phyloP scores from a whole-genome alignment of 2,113 vertebrate genomes.

The Esox niger region DNA sequence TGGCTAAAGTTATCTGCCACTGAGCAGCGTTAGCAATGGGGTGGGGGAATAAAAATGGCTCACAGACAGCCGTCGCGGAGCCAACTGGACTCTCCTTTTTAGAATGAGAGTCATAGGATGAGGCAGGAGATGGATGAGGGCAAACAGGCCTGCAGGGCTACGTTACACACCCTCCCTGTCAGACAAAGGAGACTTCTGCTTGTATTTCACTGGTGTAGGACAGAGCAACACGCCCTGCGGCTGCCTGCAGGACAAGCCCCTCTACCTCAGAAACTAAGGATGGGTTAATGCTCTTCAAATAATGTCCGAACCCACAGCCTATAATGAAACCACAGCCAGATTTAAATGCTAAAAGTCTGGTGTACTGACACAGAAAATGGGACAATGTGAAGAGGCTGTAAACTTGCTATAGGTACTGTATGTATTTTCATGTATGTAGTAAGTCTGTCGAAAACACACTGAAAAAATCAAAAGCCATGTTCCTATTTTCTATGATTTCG shows the following conservation, averaged over 20 bases:
- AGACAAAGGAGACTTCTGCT: slow-evolving; percentile 9
- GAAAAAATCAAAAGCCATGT: too few relatives aligned
- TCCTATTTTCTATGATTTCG: too few relatives aligned
- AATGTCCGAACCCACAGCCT: not conserved
- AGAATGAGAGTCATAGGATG: not conserved
- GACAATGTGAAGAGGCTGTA: too few relatives aligned
- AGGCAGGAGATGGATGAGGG: not conserved
- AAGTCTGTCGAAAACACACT: too few relatives aligned
- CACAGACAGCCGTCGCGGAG: slow-evolving; percentile 34
- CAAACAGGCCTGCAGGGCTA: not conserved
- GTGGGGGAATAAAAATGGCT: slow-evolving; percentile 32
- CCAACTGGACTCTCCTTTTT: slow-evolving; percentile 32
- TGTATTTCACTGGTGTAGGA: not conserved
- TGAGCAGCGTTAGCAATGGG: slow-evolving; percentile 27
- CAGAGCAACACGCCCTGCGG: not conserved
- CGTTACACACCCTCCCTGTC: not conserved
- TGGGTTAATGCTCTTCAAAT: not conserved
- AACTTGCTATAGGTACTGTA: too few relatives aligned
- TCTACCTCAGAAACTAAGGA: not conserved
- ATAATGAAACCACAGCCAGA: too few relatives aligned
- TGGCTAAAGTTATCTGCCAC: slow-evolving; percentile 54
- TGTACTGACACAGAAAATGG: too few relatives aligned
- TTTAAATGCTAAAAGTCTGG: too few relatives aligned
- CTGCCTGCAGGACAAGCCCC: not conserved
- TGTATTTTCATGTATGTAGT: too few relatives aligned